Evolutionary conservation across 2,113 vertebrate species (phyloP).

Genomic region (Atherinomorus stipes): DNA sequence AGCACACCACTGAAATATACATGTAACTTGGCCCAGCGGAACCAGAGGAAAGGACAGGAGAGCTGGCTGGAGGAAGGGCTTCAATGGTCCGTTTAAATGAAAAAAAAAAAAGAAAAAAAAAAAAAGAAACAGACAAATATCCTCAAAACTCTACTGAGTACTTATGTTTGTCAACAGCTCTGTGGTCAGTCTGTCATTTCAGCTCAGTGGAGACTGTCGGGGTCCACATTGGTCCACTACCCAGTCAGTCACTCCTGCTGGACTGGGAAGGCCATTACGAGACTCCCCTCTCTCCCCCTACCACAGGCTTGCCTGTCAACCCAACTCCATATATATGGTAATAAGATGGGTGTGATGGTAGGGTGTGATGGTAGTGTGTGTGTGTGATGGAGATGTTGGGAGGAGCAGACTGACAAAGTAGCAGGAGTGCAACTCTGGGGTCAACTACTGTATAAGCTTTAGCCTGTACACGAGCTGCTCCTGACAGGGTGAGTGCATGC

Average conservation of each 20-base stretch:
- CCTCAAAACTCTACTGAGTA: constrained; percentile 9
- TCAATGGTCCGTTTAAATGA: constrained; percentile 29
- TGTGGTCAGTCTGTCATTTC: constrained; percentile 51
- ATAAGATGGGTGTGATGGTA: constrained; percentile 61
- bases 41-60: constrained; percentile 8
- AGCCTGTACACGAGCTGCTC: constrained; percentile 22
- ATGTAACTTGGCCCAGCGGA: constrained; percentile 67
- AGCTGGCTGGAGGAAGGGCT: constrained; percentile 3
- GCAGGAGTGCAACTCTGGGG: constrained; percentile 29
- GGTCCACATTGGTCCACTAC: constrained; percentile 44
- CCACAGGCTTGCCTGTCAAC: constrained; percentile 59
- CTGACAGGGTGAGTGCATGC: background rate
- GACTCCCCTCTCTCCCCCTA: constrained; percentile 33
- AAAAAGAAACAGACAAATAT: background rate
- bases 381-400: constrained; percentile 34
- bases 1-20: constrained; percentile 80
- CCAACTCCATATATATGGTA: constrained; percentile 84
- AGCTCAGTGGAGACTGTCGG: constrained; percentile 41
- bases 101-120: background rate
- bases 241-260: constrained; percentile 46
- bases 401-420: constrained; percentile 42
- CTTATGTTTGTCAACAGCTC: constrained; percentile 42
- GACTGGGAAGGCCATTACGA: constrained; percentile 60
- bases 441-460: constrained; percentile 34
- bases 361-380: constrained; percentile 31